Evolutionary conservation across 2,888 invertebrate genomes (phyloP).

Genomic region (Chaetoderma sp.): DNA sequence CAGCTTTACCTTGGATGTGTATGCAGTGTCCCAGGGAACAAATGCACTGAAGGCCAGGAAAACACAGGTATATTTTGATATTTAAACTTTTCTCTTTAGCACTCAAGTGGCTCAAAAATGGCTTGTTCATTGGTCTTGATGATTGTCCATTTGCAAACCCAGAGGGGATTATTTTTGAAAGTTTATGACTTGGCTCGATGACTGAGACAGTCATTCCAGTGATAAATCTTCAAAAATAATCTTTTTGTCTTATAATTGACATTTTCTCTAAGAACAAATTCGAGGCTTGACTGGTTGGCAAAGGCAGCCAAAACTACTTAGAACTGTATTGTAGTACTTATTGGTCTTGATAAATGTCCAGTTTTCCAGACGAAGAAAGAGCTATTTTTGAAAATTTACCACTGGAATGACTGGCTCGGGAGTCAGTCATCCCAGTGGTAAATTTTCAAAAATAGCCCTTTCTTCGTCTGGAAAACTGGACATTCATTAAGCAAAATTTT

Average conservation of each 20-base stretch:
- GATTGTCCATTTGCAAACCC: background rate
- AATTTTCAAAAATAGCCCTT: too few species aligned
- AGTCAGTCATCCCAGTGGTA: too few species aligned
- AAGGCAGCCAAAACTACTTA: too few species aligned
- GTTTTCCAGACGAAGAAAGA: too few species aligned
- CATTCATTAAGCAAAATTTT: too few species aligned
- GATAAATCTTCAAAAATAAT: background rate
- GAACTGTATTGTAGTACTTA: too few species aligned
- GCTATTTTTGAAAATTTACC: too few species aligned
- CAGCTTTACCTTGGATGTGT: slow-evolving; percentile 54
- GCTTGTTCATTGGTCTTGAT: background rate
- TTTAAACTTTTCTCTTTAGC: background rate
- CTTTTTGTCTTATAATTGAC: background rate
- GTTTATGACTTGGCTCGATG: background rate
- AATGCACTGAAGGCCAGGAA: slow-evolving; percentile 49
- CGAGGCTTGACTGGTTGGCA: too few species aligned
- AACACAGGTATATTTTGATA: slow-evolving; percentile 47
- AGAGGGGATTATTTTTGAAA: background rate
- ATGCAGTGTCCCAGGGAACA: slow-evolving; percentile 52
- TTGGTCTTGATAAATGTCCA: too few species aligned
- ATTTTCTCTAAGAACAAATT: background rate
- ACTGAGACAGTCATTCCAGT: too few species aligned
- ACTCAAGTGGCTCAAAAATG: background rate
- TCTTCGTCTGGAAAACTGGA: too few species aligned
- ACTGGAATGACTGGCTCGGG: too few species aligned